Conservation (phyloP, 2,797 vertebrate species). For the Rhadinocentrus ornatus region DNA sequence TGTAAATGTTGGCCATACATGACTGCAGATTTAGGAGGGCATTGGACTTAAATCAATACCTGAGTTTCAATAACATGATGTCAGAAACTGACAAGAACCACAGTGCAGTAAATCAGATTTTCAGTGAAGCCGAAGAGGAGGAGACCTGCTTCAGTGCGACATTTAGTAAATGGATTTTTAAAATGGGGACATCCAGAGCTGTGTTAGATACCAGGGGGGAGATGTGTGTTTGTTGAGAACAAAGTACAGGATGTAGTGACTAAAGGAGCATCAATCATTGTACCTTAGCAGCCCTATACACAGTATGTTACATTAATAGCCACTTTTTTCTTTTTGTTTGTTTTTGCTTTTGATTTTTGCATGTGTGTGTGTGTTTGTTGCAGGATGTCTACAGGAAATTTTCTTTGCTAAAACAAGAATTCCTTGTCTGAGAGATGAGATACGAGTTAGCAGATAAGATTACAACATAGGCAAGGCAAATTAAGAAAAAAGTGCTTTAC, state of each 20-base stretch:
- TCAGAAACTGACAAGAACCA: constrained; percentile 38
- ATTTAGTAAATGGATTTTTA: constrained; percentile 56
- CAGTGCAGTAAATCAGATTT: constrained; percentile 50
- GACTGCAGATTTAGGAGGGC: constrained; percentile 38
- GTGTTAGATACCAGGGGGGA: constrained; percentile 18
- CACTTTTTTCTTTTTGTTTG: background rate
- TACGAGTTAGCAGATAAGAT: constrained; percentile 53
- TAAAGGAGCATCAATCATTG: constrained; percentile 22
- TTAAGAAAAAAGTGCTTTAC: too few species aligned
- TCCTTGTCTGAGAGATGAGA: constrained; percentile 43
- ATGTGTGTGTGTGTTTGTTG: background rate
- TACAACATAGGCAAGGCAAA: too few species aligned
- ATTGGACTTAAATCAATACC: constrained; percentile 50
- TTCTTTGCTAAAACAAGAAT: constrained; percentile 5
- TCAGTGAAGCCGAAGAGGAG: constrained; percentile 41
- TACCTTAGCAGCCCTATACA: background rate
- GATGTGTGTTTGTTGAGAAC: constrained; percentile 18
- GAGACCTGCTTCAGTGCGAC: constrained; percentile 44
- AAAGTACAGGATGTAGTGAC: constrained; percentile 5
- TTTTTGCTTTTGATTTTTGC: too few species aligned
- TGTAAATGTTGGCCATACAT: constrained; percentile 39
- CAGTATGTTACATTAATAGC: background rate
- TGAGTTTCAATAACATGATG: constrained; percentile 49
- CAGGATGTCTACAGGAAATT: background rate
- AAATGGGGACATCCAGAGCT: constrained; percentile 49